Percentiles rank a stretch among this genome's conserved stretches.
phyloP scores from a whole-genome alignment of 1,140 invertebrate species.

The Drosophila ohnishii region DNA sequence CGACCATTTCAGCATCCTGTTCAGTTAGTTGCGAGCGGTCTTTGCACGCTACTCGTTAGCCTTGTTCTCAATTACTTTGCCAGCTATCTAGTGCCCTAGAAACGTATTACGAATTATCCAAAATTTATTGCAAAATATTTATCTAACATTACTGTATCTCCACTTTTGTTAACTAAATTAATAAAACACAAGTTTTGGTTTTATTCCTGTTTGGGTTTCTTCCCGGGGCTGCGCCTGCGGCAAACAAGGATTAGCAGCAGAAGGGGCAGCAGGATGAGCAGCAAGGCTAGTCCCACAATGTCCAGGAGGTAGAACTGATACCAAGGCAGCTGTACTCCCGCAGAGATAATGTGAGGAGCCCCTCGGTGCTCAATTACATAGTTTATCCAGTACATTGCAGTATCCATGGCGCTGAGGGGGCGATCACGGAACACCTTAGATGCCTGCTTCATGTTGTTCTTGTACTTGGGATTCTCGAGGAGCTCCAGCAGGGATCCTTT shows the following conservation, averaged over 20 bases:
- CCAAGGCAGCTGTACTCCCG: constrained; percentile 84
- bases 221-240: not conserved
- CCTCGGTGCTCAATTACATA: constrained; percentile 86
- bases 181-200: constrained; percentile 45
- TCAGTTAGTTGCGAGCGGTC: constrained; percentile 62
- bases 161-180: constrained; percentile 31
- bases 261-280: constrained; percentile 29
- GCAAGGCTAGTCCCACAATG: constrained; percentile 70
- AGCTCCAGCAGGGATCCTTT: constrained; percentile 78
- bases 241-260: constrained; percentile 1
- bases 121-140: constrained; percentile 29
- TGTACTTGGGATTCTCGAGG: constrained; percentile 83
- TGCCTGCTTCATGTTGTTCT: constrained; percentile 76
- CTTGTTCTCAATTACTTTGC: constrained; percentile 70
- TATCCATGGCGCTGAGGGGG: constrained; percentile 84
- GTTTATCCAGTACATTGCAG: constrained; percentile 86
- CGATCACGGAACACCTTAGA: constrained; percentile 84
- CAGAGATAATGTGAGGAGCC: constrained; percentile 84
- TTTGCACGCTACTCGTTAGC: constrained; percentile 71
- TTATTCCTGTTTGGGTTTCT: constrained; percentile 48
- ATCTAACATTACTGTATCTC: constrained; percentile 43
- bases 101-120: constrained; percentile 46
- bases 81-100: constrained; percentile 63
- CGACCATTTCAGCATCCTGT: constrained; percentile 67
- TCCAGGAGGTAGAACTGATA: constrained; percentile 87